Evolutionary conservation across 2,888 invertebrate genomes (phyloP).

Genomic region (Geotrupes spiniger): DNA sequence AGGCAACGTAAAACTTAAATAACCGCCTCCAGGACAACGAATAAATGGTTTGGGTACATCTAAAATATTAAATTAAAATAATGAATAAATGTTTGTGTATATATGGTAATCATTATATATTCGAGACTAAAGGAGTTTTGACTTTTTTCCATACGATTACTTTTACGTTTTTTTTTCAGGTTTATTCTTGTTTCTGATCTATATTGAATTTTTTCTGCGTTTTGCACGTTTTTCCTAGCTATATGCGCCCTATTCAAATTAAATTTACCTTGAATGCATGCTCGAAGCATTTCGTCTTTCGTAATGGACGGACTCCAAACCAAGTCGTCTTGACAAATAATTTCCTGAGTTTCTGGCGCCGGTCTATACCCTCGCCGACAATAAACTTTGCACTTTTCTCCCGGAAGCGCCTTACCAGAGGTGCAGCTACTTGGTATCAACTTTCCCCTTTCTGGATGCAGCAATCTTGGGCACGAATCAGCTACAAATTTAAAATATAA

Average conservation of each 20-base stretch:
- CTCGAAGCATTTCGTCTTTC: conserved; percentile 25
- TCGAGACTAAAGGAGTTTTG: too few relatives aligned
- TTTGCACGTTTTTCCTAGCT: too few relatives aligned
- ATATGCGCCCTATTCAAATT: too few relatives aligned
- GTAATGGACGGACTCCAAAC: conserved; percentile 36
- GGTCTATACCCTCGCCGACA: conserved; percentile 53
- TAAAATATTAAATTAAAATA: conserved; percentile 26
- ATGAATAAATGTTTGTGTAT: too few relatives aligned
- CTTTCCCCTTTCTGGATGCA: conserved; percentile 52
- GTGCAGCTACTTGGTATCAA: conserved; percentile 55
- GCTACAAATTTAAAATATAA: too few relatives aligned
- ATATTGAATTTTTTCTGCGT: too few relatives aligned
- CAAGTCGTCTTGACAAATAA: conserved; percentile 36
- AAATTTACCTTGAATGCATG: conserved; percentile 39
- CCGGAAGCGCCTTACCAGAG: conserved; percentile 49
- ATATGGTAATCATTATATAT: too few relatives aligned
- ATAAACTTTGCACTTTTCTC: conserved; percentile 52
- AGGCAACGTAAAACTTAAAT: conserved; percentile 57
- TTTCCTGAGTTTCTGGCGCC: conserved; percentile 27
- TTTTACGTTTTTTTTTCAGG: too few relatives aligned
- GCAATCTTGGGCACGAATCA: conserved; percentile 52
- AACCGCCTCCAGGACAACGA: conserved; percentile 58
- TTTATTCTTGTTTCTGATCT: too few relatives aligned
- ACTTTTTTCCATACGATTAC: too few relatives aligned
- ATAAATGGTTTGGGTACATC: conserved; percentile 57